These are phyloP conservation scores for Pandion haliaetus DNA, from an alignment of 2,113 vertebrate species.

Conservation along the genomic window DNA sequence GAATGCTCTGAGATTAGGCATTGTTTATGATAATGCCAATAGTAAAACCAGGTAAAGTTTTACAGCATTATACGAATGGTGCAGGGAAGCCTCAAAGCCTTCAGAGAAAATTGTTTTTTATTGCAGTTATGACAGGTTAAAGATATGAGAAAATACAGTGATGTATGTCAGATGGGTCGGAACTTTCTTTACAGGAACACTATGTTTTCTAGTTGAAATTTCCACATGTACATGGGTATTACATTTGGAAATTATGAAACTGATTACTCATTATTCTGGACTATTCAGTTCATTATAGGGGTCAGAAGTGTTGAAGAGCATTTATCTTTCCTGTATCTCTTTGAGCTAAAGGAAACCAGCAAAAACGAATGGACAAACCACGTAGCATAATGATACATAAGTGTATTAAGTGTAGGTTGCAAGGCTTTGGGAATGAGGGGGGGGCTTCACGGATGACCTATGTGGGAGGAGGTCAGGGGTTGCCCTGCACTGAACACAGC, in stretches of 20 bases:
- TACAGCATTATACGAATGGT: not conserved
- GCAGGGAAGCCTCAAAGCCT: not conserved
- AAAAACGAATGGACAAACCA: not conserved
- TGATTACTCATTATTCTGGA: not conserved
- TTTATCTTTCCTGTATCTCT: not conserved
- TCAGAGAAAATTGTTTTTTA: not conserved
- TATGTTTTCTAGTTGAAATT: not conserved
- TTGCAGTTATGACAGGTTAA: constrained; percentile 14
- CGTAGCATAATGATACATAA: not conserved
- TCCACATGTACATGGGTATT: not conserved
- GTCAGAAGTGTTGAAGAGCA: not conserved
- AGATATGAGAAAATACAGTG: not conserved
- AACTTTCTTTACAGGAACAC: not conserved
- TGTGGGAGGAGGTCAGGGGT: not conserved
- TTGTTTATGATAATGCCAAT: not conserved
- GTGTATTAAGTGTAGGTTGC: not conserved
- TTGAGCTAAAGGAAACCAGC: not conserved
- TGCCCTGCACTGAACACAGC: not conserved
- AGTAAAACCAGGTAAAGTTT: not conserved
- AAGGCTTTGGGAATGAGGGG: not conserved
- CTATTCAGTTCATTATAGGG: not conserved
- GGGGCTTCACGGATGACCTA: not conserved
- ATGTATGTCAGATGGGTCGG: not conserved
- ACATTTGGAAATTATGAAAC: not conserved
- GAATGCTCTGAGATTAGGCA: not conserved